phyloP scores from a whole-genome alignment of 2,797 vertebrate genomes.

The Channa striata region DNA sequence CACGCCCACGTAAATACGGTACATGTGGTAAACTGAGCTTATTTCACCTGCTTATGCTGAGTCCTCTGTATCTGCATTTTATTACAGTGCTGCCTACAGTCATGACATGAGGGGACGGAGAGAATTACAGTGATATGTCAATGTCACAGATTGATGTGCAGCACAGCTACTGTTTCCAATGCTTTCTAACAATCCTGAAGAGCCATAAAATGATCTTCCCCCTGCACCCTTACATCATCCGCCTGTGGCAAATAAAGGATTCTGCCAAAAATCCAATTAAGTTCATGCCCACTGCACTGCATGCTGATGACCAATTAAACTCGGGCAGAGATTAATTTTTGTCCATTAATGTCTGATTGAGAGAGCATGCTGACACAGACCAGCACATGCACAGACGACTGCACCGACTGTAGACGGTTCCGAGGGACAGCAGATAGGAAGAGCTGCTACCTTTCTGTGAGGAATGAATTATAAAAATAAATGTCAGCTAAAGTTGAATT shows the following conservation, averaged over 20 bases:
- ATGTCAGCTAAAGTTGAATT: background rate
- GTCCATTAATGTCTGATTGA: conserved; percentile 31
- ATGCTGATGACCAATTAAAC: conserved; percentile 49
- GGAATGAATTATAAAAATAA: background rate
- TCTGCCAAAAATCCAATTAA: conserved; percentile 42
- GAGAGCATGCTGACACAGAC: background rate
- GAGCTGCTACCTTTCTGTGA: background rate
- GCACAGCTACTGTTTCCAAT: conserved; percentile 26
- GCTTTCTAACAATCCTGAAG: conserved; percentile 12
- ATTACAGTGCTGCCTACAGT: conserved; percentile 24
- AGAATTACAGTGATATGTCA: conserved; percentile 59
- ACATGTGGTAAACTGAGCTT: conserved; percentile 2
- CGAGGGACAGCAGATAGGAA: background rate
- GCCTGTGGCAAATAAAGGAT: conserved; percentile 46
- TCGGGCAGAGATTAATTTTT: conserved; percentile 25
- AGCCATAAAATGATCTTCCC: conserved; percentile 7
- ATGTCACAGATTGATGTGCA: conserved; percentile 37
- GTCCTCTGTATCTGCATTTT: conserved; percentile 40
- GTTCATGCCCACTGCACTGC: conserved; percentile 22
- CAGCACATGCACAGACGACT: background rate
- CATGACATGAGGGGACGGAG: conserved; percentile 30
- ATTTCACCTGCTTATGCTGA: conserved; percentile 35
- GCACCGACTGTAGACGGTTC: background rate
- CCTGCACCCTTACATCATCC: conserved; percentile 4
- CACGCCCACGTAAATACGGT: conserved; percentile 6